Conservation (phyloP, 23 tunicate genomes). For the Trididemnum miniatum region DNA sequence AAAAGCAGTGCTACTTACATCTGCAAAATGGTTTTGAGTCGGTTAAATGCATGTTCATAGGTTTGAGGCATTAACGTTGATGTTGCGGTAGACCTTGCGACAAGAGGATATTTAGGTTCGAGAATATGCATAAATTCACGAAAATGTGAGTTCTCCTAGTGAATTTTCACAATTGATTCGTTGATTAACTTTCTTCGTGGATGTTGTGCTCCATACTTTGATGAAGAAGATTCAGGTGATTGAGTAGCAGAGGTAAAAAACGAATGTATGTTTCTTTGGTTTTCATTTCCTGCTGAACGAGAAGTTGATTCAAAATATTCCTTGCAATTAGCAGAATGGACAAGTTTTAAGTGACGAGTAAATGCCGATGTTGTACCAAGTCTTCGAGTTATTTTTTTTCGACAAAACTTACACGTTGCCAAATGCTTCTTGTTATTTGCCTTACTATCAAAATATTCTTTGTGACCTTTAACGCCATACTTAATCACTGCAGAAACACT, state of each 20-base stretch:
- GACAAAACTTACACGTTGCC: conserved; percentile 16
- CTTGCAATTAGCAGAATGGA: neutral
- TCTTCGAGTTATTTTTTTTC: conserved; percentile 11
- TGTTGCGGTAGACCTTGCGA: conserved; percentile 12
- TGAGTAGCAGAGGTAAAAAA: conserved; percentile 3
- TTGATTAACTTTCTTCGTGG: conserved; percentile 20
- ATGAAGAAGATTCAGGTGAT: conserved; percentile 15
- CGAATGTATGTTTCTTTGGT: conserved; percentile 17
- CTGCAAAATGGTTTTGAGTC: conserved; percentile 14
- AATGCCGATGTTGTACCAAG: conserved; percentile 6
- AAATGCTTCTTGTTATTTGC: conserved; percentile 12
- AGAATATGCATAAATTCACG: conserved; percentile 13
- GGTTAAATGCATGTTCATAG: conserved; percentile 5
- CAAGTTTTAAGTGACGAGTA: conserved; percentile 8
- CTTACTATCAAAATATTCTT: neutral
- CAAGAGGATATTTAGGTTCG: conserved; percentile 16
- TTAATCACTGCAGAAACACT: neutral
- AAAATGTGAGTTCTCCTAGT: conserved; percentile 11
- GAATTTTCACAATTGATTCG: conserved; percentile 6
- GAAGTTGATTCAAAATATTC: conserved; percentile 16
- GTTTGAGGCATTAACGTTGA: conserved; percentile 22
- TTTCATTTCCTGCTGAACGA: conserved; percentile 19
- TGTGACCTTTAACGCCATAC: neutral
- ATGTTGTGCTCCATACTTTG: conserved; percentile 15
- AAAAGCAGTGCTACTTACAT: neutral